These are phyloP conservation scores for Clistopyga incitator DNA, from an alignment of 2,888 invertebrate species.

Conservation along the genomic window DNA sequence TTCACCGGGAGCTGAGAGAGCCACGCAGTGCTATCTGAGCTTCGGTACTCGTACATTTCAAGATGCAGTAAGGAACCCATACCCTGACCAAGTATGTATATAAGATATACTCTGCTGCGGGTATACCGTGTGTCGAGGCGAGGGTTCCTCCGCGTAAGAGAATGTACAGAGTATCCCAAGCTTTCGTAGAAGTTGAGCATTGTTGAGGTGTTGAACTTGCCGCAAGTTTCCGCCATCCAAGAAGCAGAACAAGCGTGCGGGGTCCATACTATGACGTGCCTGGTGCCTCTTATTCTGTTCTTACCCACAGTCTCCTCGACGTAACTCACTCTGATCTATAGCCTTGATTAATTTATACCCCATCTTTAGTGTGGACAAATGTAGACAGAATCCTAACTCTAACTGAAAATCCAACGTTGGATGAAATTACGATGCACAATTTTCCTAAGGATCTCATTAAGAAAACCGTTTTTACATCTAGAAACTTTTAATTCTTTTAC, in stretches of 20 bases:
- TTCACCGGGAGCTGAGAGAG: constrained; percentile 25
- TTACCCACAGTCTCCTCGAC: constrained; percentile 60
- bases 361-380: not conserved
- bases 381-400: not conserved
- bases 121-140: not conserved
- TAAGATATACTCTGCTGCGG: constrained; percentile 32
- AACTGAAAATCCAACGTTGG: not conserved
- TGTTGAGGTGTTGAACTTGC: constrained; percentile 63
- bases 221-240: constrained; percentile 55
- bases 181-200: constrained; percentile 53
- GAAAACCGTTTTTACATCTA: not conserved
- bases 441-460: not conserved
- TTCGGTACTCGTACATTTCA: constrained; percentile 48
- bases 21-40: constrained; percentile 21
- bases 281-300: constrained; percentile 35
- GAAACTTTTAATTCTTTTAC: not conserved
- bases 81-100: constrained; percentile 32
- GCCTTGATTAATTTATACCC: not conserved
- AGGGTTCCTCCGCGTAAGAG: not conserved
- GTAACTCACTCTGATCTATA: constrained; percentile 36
- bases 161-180: constrained; percentile 55
- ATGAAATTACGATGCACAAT: not conserved
- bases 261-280: constrained; percentile 36
- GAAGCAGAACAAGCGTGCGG: constrained; percentile 27
- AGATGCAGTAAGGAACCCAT: constrained; percentile 37